Conservation (phyloP, 2,113 vertebrate species). For the Fregata magnificens region DNA sequence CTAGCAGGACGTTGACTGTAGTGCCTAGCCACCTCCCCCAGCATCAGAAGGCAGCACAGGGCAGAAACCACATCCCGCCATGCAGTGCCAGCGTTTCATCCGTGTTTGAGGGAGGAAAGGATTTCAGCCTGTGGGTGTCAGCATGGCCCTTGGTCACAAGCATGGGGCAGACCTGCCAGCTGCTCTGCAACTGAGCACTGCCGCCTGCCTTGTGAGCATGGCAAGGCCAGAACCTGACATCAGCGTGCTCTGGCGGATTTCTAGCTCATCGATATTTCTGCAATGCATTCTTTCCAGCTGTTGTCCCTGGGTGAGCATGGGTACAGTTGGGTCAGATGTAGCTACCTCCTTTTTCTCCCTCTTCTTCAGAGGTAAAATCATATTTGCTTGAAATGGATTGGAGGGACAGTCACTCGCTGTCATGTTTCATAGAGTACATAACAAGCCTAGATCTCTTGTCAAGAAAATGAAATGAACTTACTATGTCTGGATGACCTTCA, state of each 20-base stretch:
- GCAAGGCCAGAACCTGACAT: fast-evolving
- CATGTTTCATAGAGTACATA: conserved; percentile 9
- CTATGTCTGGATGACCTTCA: conserved; percentile 38
- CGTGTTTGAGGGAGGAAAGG: fast-evolving
- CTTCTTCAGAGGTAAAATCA: background rate
- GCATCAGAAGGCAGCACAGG: background rate
- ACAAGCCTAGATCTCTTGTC: conserved; percentile 31
- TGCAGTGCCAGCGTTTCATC: too few species aligned
- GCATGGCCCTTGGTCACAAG: background rate
- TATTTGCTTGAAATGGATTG: background rate
- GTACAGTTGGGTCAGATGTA: background rate
- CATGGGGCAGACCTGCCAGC: background rate
- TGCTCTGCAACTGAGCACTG: background rate
- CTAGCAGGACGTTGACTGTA: background rate
- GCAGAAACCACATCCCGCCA: background rate
- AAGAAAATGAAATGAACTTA: conserved; percentile 54
- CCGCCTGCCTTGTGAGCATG: fast-evolving
- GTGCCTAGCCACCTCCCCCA: background rate
- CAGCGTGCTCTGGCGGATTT: fast-evolving
- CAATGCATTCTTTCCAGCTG: background rate
- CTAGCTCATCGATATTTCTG: background rate
- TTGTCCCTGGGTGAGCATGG: background rate
- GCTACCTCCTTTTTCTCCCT: background rate
- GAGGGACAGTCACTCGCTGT: background rate
- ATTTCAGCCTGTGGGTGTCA: background rate